Evolutionary conservation across 1,140 invertebrate genomes (phyloP).

Genomic region (Drosophila novamexicana): DNA sequence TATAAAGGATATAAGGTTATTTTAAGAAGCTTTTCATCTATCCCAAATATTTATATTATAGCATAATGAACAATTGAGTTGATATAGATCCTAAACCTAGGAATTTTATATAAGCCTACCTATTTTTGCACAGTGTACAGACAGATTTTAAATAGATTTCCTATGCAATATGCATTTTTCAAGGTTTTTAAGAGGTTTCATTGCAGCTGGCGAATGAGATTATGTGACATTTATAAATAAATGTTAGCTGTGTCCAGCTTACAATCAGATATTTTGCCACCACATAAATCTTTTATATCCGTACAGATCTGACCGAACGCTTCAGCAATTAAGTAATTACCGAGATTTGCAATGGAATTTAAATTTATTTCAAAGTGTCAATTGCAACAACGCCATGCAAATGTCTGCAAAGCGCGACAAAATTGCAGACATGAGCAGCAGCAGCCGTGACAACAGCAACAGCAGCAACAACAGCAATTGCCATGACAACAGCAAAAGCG

Average conservation of each 20-base stretch:
- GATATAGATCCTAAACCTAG: too few relatives aligned
- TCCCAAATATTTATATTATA: too few relatives aligned
- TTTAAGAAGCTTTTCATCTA: too few relatives aligned
- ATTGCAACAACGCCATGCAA: constrained; percentile 25
- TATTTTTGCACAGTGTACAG: background rate
- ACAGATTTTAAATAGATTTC: background rate
- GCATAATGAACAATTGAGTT: too few relatives aligned
- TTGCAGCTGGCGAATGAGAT: background rate
- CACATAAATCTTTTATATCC: constrained; percentile 10
- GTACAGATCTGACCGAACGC: background rate
- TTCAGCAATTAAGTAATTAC: constrained; percentile 26
- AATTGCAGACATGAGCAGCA: constrained; percentile 51
- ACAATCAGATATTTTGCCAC: constrained; percentile 19
- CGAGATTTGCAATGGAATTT: constrained; percentile 14
- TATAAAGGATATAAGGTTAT: too few relatives aligned
- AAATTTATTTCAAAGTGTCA: constrained; percentile 17
- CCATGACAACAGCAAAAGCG: constrained; percentile 38
- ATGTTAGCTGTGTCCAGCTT: background rate
- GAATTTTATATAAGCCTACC: too few relatives aligned
- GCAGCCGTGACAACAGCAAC: constrained; percentile 1
- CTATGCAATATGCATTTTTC: background rate
- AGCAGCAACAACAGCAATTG: constrained; percentile 9
- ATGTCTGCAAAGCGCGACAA: constrained; percentile 53
- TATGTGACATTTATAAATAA: background rate
- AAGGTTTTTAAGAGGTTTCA: background rate